These are phyloP conservation scores for Aelia acuminata DNA, from an alignment of 2,888 invertebrate genomes.

Conservation along the genomic window DNA sequence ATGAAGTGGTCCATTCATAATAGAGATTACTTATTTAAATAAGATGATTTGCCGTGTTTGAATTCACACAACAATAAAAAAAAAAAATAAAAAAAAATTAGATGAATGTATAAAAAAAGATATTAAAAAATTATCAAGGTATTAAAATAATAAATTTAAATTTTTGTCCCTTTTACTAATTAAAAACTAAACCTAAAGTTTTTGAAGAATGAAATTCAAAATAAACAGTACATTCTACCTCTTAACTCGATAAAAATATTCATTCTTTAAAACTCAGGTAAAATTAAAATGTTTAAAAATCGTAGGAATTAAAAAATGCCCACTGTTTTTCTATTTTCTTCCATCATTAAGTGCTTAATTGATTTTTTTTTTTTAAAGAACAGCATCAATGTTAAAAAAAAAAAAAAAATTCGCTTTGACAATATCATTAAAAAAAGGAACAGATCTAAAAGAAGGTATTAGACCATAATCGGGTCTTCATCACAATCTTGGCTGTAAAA, in stretches of 20 bases:
- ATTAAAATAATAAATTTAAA: not conserved
- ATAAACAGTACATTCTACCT: slow-evolving; percentile 20
- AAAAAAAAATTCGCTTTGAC: not conserved
- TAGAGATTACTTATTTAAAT: slow-evolving; percentile 5
- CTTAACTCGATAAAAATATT: slow-evolving; percentile 14
- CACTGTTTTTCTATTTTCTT: not conserved
- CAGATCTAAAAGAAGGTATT: slow-evolving; percentile 60
- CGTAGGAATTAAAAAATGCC: not conserved
- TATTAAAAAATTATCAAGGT: not conserved
- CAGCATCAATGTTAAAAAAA: not conserved
- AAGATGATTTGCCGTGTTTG: not conserved
- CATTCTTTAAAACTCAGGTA: slow-evolving; percentile 10
- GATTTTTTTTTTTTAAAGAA: not conserved
- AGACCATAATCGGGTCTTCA: slow-evolving; percentile 70
- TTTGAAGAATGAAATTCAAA: slow-evolving; percentile 3
- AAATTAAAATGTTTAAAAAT: not conserved
- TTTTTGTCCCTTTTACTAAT: slow-evolving; percentile 11
- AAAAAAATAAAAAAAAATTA: not conserved
- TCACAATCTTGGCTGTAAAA: slow-evolving; percentile 67
- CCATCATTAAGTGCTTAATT: not conserved
- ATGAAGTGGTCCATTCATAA: slow-evolving; percentile 52
- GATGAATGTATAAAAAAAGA: not conserved
- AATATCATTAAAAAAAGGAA: not conserved
- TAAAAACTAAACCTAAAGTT: not conserved
- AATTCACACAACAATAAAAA: not conserved